Conservation (phyloP, 2,797 vertebrate genomes). For the Peromyscus eremicus region DNA sequence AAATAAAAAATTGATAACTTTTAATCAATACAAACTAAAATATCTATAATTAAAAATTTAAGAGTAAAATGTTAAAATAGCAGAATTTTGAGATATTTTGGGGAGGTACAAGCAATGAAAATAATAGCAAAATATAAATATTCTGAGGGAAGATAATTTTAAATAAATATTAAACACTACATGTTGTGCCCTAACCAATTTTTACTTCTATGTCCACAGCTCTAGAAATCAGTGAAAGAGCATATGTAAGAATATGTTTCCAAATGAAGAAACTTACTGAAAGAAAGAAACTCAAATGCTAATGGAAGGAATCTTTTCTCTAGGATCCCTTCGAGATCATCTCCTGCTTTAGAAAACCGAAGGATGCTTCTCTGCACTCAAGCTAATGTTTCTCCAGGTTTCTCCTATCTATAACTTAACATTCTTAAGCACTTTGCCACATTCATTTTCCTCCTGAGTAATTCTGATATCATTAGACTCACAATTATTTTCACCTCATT, state of each 20-base stretch:
- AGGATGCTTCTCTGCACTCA: constrained; percentile 14
- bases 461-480: constrained; percentile 52
- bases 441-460: constrained; percentile 63
- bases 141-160: neutral
- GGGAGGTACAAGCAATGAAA: neutral
- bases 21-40: neutral
- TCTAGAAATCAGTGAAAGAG: neutral
- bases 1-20: neutral
- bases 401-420: neutral
- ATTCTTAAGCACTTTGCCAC: neutral
- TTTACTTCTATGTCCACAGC: neutral
- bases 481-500: constrained; percentile 13
- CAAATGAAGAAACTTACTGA: neutral
- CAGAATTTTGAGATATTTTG: neutral
- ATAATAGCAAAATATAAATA: neutral
- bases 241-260: rapidly evolving
- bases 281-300: neutral
- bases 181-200: neutral
- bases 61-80: neutral
- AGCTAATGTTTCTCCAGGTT: neutral
- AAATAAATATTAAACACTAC: neutral
- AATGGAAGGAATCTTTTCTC: neutral
- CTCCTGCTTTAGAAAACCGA: neutral
- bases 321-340: neutral
- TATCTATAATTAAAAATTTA: neutral